These are phyloP conservation scores for Camelus bactrianus DNA, from an alignment of 2,113 vertebrate species.

Conservation along the genomic window DNA sequence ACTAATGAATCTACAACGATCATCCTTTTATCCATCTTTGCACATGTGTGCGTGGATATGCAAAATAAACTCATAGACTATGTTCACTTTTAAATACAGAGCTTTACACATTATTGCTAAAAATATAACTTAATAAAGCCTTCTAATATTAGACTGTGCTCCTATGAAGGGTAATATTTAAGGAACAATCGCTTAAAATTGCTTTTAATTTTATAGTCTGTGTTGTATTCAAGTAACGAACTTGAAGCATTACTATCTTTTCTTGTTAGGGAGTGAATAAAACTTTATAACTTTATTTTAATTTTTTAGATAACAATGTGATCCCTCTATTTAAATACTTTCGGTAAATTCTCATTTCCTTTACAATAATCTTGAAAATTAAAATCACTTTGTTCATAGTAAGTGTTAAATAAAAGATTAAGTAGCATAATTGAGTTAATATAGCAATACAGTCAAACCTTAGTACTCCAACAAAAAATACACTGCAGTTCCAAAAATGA, in stretches of 20 bases:
- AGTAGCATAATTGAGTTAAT: neutral
- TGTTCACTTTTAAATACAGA: constrained; percentile 50
- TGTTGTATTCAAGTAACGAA: constrained; percentile 10
- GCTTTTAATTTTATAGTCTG: neutral
- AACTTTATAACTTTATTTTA: neutral
- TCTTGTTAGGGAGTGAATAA: neutral
- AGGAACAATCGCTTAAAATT: neutral
- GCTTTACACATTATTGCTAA: neutral
- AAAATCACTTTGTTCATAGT: neutral
- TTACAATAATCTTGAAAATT: constrained; percentile 19
- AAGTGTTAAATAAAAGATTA: neutral
- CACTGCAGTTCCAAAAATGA: neutral
- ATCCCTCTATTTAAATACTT: constrained; percentile 23
- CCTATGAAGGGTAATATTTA: neutral
- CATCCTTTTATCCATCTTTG: constrained; percentile 9
- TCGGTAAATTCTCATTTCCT: constrained; percentile 2
- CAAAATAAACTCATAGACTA: neutral
- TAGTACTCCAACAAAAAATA: neutral
- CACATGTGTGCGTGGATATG: neutral
- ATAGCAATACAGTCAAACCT: neutral
- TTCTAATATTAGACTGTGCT: constrained; percentile 10
- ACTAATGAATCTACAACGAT: neutral
- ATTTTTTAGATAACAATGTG: neutral
- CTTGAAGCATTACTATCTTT: constrained; percentile 19
- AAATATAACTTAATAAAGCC: neutral